phyloP scores from a whole-genome alignment of 2,888 invertebrate genomes.

The Lithophane ornitopus region DNA sequence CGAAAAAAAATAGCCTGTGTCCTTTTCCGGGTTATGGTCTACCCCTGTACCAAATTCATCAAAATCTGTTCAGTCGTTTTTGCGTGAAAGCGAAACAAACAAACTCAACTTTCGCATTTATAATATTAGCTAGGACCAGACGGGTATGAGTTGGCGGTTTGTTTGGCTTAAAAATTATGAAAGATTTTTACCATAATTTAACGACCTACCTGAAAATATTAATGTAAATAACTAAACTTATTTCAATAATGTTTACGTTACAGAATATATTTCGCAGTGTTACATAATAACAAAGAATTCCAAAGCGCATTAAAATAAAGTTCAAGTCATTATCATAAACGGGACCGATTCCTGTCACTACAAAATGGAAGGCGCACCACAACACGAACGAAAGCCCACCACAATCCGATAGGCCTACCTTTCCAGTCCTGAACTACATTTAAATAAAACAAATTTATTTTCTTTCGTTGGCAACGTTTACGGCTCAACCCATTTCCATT shows the following conservation, averaged over 20 bases:
- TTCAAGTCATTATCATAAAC: conserved; percentile 28
- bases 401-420: conserved; percentile 39
- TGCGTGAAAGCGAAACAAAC: too few relatives aligned
- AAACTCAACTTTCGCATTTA: too few relatives aligned
- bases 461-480: conserved; percentile 42
- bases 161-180: not conserved
- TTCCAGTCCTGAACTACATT: conserved; percentile 46
- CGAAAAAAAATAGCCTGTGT: too few relatives aligned
- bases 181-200: not conserved
- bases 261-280: not conserved
- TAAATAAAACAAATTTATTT: conserved; percentile 60
- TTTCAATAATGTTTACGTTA: not conserved
- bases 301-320: conserved; percentile 42
- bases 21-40: too few relatives aligned
- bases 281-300: conserved; percentile 6
- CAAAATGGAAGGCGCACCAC: conserved; percentile 32
- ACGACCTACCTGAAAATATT: not conserved
- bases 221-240: not conserved
- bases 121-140: too few relatives aligned
- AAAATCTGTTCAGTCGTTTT: too few relatives aligned
- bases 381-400: conserved; percentile 36
- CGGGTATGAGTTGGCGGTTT: not conserved
- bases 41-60: too few relatives aligned
- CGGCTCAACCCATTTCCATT: conserved; percentile 53
- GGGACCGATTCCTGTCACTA: conserved; percentile 11